phyloP scores from a whole-genome alignment of 2,797 vertebrate species.

The Borostomias antarcticus region DNA sequence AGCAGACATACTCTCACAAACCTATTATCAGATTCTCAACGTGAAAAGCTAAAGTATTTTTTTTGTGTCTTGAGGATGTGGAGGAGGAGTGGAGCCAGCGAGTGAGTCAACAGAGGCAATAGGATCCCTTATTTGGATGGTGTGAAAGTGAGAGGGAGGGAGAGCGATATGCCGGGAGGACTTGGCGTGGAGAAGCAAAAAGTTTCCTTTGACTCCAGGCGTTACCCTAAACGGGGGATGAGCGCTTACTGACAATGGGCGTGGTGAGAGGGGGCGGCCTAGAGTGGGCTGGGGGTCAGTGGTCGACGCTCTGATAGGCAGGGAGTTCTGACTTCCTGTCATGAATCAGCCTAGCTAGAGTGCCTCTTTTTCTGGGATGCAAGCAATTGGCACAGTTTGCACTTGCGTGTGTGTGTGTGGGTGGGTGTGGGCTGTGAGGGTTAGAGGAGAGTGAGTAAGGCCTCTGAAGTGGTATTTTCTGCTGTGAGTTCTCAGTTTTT shows the following conservation, averaged over 20 bases:
- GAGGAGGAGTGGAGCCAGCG: too few relatives aligned
- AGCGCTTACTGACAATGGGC: conserved; percentile 25
- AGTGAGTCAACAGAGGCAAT: too few relatives aligned
- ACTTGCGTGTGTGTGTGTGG: not conserved
- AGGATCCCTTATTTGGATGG: too few relatives aligned
- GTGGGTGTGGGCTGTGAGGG: not conserved
- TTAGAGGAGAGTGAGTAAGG: not conserved
- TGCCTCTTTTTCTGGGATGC: conserved; percentile 7
- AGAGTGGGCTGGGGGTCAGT: conserved; percentile 30
- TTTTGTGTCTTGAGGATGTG: too few relatives aligned
- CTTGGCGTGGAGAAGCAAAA: conserved; percentile 15
- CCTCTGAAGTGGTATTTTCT: not conserved
- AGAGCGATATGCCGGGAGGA: conserved; percentile 13
- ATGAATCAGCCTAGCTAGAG: conserved; percentile 17
- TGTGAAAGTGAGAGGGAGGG: too few relatives aligned
- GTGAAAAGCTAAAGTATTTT: too few relatives aligned
- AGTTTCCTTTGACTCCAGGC: conserved; percentile 22
- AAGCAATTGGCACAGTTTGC: not conserved
- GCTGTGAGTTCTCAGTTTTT: not conserved
- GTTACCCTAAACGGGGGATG: conserved; percentile 9
- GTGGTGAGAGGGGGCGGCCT: conserved; percentile 16
- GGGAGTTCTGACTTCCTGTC: conserved; percentile 13
- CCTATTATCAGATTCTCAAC: too few relatives aligned
- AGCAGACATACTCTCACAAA: too few relatives aligned
- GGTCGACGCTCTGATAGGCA: conserved; percentile 23